Conservation (phyloP, 2,888 invertebrate genomes). For the Pristionchus maxplancki region DNA sequence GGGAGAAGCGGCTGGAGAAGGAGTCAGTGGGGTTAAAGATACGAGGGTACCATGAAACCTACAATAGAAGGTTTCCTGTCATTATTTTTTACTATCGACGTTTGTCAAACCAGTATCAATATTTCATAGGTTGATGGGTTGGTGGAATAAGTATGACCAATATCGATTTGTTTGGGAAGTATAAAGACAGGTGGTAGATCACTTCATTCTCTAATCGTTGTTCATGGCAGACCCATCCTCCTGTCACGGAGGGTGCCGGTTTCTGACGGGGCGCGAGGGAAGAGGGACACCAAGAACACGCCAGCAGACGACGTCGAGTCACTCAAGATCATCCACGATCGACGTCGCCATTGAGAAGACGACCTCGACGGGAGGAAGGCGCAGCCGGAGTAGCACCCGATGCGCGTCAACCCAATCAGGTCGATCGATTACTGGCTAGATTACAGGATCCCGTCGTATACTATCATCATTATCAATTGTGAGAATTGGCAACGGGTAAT, state of each 20-base stretch:
- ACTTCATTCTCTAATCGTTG: neutral
- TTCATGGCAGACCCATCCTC: neutral
- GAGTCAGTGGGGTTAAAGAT: neutral
- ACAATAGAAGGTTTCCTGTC: too few species aligned
- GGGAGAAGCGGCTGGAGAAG: neutral
- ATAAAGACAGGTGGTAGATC: too few species aligned
- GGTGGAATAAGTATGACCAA: neutral
- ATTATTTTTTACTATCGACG: too few species aligned
- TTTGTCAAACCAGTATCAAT: too few species aligned
- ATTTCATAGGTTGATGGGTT: too few species aligned
- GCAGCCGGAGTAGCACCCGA: slow-evolving; percentile 15
- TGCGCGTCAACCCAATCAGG: slow-evolving; percentile 5
- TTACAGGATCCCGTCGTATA: slow-evolving; percentile 47
- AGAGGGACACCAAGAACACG: neutral
- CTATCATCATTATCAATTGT: slow-evolving; percentile 47
- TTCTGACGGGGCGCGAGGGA: slow-evolving; percentile 45
- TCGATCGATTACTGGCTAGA: slow-evolving; percentile 39
- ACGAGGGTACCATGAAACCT: too few species aligned
- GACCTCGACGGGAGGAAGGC: slow-evolving; percentile 32
- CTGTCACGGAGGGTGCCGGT: neutral
- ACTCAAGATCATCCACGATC: slow-evolving; percentile 22
- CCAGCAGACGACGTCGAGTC: slow-evolving; percentile 35
- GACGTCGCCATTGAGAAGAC: slow-evolving; percentile 27
- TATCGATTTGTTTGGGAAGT: neutral
- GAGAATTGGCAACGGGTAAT: slow-evolving; percentile 6